A percentile compares a stretch with the other conserved stretches of the same genome.
Conservation (phyloP, 2,797 vertebrate genomes). For the Miopithecus talapoin region DNA sequence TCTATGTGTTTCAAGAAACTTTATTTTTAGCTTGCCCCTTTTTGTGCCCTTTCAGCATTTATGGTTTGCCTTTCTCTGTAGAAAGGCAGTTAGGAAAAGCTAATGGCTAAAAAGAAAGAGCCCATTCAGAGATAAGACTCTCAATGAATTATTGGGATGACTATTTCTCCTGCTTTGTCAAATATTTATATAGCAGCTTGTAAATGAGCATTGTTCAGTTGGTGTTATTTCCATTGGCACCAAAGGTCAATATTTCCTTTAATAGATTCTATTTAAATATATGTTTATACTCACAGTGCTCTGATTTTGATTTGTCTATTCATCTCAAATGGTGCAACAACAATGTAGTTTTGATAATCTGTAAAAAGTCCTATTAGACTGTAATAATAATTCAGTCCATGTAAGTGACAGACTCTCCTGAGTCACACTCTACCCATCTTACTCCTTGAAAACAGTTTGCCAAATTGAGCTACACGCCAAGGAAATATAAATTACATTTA, state of each 20-base stretch:
- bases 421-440: neutral
- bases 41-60: constrained; percentile 76
- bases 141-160: neutral
- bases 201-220: neutral
- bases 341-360: neutral
- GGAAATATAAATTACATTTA: neutral
- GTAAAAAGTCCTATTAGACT: neutral
- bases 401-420: neutral
- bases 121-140: neutral
- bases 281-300: neutral
- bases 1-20: constrained; percentile 67
- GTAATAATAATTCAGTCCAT: neutral
- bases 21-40: constrained; percentile 77
- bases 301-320: neutral
- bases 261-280: constrained; percentile 11
- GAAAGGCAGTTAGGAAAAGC: neutral
- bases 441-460: constrained; percentile 1
- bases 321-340: neutral
- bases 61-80: constrained; percentile 29
- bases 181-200: neutral
- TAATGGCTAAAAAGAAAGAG: constrained; percentile 14
- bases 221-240: neutral
- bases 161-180: neutral
- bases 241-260: neutral
- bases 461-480: neutral